A percentile compares a stretch with the other conserved stretches of the same genome.
Evolutionary conservation across 1,140 invertebrate species (phyloP).

Genomic region (Leucophenga varia): DNA sequence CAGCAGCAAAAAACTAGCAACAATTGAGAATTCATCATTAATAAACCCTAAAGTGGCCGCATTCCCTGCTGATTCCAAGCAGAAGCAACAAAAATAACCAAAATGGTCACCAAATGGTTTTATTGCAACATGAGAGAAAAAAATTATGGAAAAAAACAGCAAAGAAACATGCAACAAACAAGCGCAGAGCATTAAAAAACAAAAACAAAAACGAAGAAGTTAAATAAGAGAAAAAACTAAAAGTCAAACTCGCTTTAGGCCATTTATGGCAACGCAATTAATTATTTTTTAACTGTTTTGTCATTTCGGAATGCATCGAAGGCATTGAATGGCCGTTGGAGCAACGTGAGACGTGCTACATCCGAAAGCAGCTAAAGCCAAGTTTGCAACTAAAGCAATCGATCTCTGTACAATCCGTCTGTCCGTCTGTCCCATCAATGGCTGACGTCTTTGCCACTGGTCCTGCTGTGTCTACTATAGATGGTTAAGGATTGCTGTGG

Average conservation of each 20-base stretch:
- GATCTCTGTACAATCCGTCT: too few relatives aligned
- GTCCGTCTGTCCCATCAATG: too few relatives aligned
- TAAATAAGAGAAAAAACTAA: too few relatives aligned
- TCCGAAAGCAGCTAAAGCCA: too few relatives aligned
- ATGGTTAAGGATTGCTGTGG: conserved; percentile 32
- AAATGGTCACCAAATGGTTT: conserved; percentile 51
- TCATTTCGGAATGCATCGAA: conserved; percentile 52
- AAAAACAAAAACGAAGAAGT: conserved; percentile 2
- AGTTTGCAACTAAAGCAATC: not conserved
- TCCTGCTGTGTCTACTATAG: conserved; percentile 20
- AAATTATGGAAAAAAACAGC: too few relatives aligned
- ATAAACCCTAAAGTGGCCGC: conserved; percentile 48
- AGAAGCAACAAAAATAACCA: conserved; percentile 48
- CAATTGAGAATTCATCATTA: conserved; percentile 51
- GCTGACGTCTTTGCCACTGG: too few relatives aligned
- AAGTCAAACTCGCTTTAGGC: conserved; percentile 43
- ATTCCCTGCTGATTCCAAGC: conserved; percentile 34
- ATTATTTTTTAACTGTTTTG: conserved; percentile 58
- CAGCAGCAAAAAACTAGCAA: too few relatives aligned
- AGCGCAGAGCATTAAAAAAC: not conserved
- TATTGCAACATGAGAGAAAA: too few relatives aligned
- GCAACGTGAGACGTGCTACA: too few relatives aligned
- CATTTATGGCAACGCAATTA: conserved; percentile 56
- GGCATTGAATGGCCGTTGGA: not conserved
- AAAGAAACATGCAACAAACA: too few relatives aligned